These are phyloP conservation scores for Brevimyrus niger DNA, from an alignment of 2,113 vertebrate genomes.

Conservation along the genomic window DNA sequence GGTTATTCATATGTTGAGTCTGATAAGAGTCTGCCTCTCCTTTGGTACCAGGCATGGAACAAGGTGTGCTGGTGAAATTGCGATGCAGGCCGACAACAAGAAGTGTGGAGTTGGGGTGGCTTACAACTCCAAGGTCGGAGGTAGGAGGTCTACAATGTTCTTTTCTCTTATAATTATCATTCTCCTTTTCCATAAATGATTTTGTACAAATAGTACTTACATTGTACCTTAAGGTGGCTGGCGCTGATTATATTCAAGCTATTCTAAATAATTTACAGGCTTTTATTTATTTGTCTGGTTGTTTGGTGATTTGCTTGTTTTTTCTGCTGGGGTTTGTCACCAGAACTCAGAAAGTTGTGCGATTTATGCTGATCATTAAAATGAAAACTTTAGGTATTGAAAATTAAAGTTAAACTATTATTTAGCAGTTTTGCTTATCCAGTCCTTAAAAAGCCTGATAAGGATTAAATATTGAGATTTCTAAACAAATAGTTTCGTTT, in stretches of 20 bases:
- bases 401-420: neutral
- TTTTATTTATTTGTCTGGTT: neutral
- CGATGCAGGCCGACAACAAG: slow-evolving; percentile 94
- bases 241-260: neutral
- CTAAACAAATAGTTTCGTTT: neutral
- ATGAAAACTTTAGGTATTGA: neutral
- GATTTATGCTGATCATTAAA: neutral
- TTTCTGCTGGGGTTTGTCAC: neutral
- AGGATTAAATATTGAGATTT: neutral
- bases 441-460: neutral
- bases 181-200: neutral
- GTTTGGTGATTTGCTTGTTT: neutral
- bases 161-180: neutral
- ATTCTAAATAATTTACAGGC: neutral
- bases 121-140: slow-evolving; percentile 91
- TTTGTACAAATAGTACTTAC: neutral
- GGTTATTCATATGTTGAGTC: neutral
- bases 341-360: neutral
- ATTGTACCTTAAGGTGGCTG: too few relatives aligned
- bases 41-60: slow-evolving; percentile 77
- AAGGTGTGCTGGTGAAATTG: slow-evolving; percentile 93
- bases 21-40: neutral
- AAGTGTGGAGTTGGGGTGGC: slow-evolving; percentile 98
- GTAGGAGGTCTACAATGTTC: slow-evolving; percentile 52
- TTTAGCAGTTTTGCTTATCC: neutral